Percentiles rank a stretch among this genome's conserved stretches.
Evolutionary conservation across 2,888 invertebrate genomes (phyloP).

Genomic region (Lingula anatina): DNA sequence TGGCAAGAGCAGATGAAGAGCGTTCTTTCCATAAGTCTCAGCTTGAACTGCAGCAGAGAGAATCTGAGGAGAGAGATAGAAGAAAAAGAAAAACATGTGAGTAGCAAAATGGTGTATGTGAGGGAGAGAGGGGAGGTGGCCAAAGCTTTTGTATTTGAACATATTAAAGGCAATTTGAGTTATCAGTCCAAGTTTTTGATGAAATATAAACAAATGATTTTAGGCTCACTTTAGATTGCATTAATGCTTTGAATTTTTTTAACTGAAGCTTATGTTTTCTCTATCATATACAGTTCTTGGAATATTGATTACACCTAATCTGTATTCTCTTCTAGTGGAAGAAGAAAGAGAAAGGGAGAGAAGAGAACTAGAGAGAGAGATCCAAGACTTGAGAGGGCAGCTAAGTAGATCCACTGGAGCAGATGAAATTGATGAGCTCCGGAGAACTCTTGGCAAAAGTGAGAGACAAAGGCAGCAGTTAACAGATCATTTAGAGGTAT

Average conservation of each 20-base stretch:
- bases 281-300: too few relatives aligned
- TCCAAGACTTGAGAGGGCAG: conserved; percentile 10
- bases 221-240: too few relatives aligned
- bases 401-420: conserved; percentile 9
- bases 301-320: too few relatives aligned
- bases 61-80: conserved; percentile 4
- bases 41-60: conserved; percentile 3
- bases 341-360: conserved; percentile 2
- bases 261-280: too few relatives aligned
- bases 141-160: too few relatives aligned
- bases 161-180: too few relatives aligned
- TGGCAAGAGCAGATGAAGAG: conserved; percentile 6
- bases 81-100: not conserved
- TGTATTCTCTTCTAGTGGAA: conserved; percentile 1
- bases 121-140: too few relatives aligned
- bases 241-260: too few relatives aligned
- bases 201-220: too few relatives aligned
- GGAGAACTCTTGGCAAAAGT: conserved; percentile 11
- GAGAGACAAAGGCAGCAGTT: conserved; percentile 16
- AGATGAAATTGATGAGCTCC: conserved; percentile 9
- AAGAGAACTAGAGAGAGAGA: conserved; percentile 10
- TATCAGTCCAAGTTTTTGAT: too few relatives aligned
- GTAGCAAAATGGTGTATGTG: not conserved
- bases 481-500: conserved; percentile 17
- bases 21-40: not conserved